Evolutionary conservation across 2,113 vertebrate species (phyloP).

Genomic region (Calidris pugnax): DNA sequence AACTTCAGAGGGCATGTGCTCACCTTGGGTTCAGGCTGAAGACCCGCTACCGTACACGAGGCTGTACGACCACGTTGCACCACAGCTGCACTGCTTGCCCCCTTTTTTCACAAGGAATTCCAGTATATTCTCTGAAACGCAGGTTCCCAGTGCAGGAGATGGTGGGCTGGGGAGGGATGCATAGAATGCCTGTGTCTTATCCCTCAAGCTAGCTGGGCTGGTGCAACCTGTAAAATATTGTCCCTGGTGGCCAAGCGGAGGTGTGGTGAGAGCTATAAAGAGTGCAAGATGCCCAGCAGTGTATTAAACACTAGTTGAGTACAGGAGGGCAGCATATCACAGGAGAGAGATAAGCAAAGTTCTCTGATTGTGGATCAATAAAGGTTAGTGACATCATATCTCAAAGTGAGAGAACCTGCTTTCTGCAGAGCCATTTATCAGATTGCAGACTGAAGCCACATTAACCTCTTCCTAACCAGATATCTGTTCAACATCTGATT

Average conservation of each 20-base stretch:
- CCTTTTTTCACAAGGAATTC: neutral
- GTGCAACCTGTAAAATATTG: conserved; percentile 64
- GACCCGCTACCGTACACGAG: rapidly evolving
- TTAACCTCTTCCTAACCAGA: conserved; percentile 74
- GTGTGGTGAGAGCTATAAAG: conserved; percentile 78
- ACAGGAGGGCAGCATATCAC: conserved; percentile 91
- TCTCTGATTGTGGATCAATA: conserved; percentile 93
- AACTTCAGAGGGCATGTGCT: neutral
- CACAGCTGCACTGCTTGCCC: rapidly evolving
- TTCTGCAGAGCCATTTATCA: conserved; percentile 93
- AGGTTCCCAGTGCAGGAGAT: neutral
- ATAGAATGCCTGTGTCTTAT: rapidly evolving
- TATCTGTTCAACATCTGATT: neutral
- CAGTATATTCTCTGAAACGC: neutral
- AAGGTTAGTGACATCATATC: conserved; percentile 99
- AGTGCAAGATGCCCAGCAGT: conserved; percentile 79
- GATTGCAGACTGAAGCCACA: conserved; percentile 69
- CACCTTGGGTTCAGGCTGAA: rapidly evolving
- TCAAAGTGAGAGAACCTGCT: conserved; percentile 93
- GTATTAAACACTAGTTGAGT: conserved; percentile 95
- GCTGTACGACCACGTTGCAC: rapidly evolving
- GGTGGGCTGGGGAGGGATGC: neutral
- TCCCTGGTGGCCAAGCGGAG: conserved; percentile 68
- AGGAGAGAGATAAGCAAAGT: conserved; percentile 91
- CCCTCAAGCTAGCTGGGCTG: neutral